phyloP scores from a whole-genome alignment of 2,113 vertebrate genomes.

The Epinephelus cyanopodus region DNA sequence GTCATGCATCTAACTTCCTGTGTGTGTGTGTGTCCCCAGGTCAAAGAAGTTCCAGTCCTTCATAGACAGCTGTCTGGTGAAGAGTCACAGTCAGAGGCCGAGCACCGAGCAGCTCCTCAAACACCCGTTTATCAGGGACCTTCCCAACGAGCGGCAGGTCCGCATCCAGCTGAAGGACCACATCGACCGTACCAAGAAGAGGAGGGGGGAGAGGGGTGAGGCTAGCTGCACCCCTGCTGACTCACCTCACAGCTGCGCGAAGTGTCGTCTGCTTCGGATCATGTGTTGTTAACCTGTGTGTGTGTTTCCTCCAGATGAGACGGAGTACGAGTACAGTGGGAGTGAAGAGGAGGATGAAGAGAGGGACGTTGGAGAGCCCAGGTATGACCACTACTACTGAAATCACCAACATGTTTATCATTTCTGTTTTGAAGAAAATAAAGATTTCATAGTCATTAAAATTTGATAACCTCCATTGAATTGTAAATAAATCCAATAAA shows the following conservation, averaged over 20 bases:
- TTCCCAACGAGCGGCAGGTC: slow-evolving; percentile 96
- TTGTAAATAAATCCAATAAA: no score
- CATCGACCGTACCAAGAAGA: slow-evolving; percentile 98
- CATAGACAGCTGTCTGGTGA: slow-evolving; percentile 97
- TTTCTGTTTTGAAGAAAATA: no score
- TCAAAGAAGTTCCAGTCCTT: slow-evolving; percentile 99
- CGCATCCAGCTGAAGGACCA: slow-evolving; percentile 99
- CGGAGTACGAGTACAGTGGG: slow-evolving; percentile 97
- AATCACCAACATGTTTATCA: no score
- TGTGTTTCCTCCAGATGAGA: slow-evolving; percentile 89
- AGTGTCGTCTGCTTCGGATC: neutral
- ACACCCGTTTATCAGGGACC: slow-evolving; percentile 96
- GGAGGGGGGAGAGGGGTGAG: slow-evolving; percentile 89
- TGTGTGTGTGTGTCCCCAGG: slow-evolving; percentile 78
- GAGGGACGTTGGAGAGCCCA: slow-evolving; percentile 95
- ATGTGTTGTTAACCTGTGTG: neutral
- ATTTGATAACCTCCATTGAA: no score
- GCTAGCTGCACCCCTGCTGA: neutral
- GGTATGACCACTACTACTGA: slow-evolving; percentile 78
- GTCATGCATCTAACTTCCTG: neutral
- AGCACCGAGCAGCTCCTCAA: slow-evolving; percentile 98
- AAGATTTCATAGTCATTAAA: no score
- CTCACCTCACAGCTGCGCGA: slow-evolving; percentile 5
- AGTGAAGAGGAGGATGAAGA: slow-evolving; percentile 99
- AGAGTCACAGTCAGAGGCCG: slow-evolving; percentile 96